Percentiles rank a stretch among this genome's conserved stretches.
These are phyloP conservation scores for Drosophila kanekoi DNA, from an alignment of 2,888 invertebrate species.

Conservation along the genomic window DNA sequence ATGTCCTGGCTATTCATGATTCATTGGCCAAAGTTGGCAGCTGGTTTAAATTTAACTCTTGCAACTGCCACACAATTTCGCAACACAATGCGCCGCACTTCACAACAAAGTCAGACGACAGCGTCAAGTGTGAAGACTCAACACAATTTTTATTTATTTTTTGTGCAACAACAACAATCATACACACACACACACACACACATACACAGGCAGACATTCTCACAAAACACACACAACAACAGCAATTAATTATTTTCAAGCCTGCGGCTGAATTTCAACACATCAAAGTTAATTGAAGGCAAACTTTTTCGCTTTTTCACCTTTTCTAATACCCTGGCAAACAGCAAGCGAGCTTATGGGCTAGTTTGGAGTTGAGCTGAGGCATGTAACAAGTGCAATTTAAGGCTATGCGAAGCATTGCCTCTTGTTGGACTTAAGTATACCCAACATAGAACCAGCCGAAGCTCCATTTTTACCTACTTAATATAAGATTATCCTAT, in stretches of 20 bases:
- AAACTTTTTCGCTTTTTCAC: slow-evolving; percentile 68
- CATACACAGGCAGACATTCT: slow-evolving; percentile 12
- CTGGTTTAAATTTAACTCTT: slow-evolving; percentile 54
- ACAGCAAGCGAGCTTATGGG: neutral
- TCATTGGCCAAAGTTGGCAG: slow-evolving; percentile 53
- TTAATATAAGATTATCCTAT: no score
- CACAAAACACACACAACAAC: slow-evolving; percentile 25
- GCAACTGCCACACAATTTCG: slow-evolving; percentile 38
- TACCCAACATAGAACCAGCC: no score
- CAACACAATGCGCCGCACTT: slow-evolving; percentile 49
- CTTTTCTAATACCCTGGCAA: slow-evolving; percentile 34
- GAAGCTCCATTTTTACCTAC: no score
- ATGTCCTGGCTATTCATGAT: slow-evolving; percentile 63
- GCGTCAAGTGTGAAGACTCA: slow-evolving; percentile 56
- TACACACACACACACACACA: slow-evolving; percentile 4
- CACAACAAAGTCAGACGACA: slow-evolving; percentile 49
- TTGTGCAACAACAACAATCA: neutral
- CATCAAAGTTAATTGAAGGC: slow-evolving; percentile 72
- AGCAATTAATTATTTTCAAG: slow-evolving; percentile 78
- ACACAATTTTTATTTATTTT: slow-evolving; percentile 34
- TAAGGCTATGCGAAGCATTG: no score
- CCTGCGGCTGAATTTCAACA: slow-evolving; percentile 70
- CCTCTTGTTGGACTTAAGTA: no score
- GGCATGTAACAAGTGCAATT: no score
- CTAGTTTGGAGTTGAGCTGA: neutral